Percentiles rank a stretch among this genome's conserved stretches.
Conservation (phyloP, 2,888 invertebrate species). For the Diarsia rubi region DNA sequence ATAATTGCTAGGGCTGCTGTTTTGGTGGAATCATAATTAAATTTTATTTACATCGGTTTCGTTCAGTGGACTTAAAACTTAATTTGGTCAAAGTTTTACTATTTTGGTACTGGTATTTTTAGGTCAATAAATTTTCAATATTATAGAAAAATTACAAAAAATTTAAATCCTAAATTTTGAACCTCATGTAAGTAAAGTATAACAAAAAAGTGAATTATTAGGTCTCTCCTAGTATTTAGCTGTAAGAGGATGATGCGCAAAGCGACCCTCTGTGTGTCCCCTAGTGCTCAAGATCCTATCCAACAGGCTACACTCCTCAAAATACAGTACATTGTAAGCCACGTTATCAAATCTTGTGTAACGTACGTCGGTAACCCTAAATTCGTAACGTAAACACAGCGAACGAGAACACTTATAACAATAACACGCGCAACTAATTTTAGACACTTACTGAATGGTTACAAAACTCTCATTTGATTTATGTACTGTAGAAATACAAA, state of each 20-base stretch:
- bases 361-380: constrained; percentile 50
- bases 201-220: too few species aligned
- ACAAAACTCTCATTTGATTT: constrained; percentile 62
- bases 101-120: too few species aligned
- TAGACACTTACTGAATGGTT: constrained; percentile 63
- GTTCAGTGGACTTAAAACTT: too few species aligned
- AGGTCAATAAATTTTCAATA: too few species aligned
- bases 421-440: constrained; percentile 65
- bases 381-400: constrained; percentile 54
- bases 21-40: background rate
- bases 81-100: too few species aligned
- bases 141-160: too few species aligned
- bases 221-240: too few species aligned
- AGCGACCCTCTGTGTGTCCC: background rate
- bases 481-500: constrained; percentile 50
- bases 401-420: constrained; percentile 64
- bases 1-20: constrained; percentile 36
- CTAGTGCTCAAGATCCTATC: background rate
- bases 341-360: background rate
- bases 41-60: background rate
- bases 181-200: too few species aligned
- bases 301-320: background rate
- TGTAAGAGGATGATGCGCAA: too few species aligned
- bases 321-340: background rate
- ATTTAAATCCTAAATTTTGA: too few species aligned